Base-by-base conservation (phyloP, 2,797 vertebrate species). In the Scomberomorus guttatus region DNA sequence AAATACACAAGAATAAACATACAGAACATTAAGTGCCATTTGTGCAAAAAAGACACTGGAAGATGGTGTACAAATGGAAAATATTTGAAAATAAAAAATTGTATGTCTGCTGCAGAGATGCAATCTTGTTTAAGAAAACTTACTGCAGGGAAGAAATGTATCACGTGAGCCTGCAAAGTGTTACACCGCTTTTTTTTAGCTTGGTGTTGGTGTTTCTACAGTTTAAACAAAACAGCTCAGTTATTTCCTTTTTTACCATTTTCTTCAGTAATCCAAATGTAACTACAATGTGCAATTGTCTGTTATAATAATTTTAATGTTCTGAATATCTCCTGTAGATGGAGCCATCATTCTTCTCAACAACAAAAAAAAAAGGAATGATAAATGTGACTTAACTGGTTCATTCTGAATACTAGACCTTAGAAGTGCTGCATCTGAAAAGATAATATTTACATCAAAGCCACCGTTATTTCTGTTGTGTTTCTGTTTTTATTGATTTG, bases 251-350 rank as follows among this genome's bases (percentile, higher is more conserved):
- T 20, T 67, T 62, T 73, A 42, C 24, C n/a, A 10, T 22, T 27
- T 6, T 37, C 2, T 24, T 65, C 18, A 52, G 25, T 4, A 20
- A 25, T 51, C 22, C 2, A 14, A 56, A 24, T 12, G 10, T 12
- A 27, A 24, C 12, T 42, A 13, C 7, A 18, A 32, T 24, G 7
- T 39, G 5, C 12, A 66, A 8, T 37, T 7, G 27, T 22, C 20
- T 4, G 25, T 51, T 39, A 50, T 52, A 37, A 5, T 24, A 0
- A 25, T 14, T 42, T 67, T 24, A 46, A 42, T 51, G 3, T 46
- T 64, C 8, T 5, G 8, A 5, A 6, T 64, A 24, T 58, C 5
- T 79, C 90, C 93, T 81, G 67, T 70, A 92, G 91, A 79, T 93
- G 87, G 90, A 73, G 90, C 75, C 75, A 77, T 71, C 56, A 60